Conservation (phyloP, 2,888 invertebrate species). For the Dasypogon diadema region DNA sequence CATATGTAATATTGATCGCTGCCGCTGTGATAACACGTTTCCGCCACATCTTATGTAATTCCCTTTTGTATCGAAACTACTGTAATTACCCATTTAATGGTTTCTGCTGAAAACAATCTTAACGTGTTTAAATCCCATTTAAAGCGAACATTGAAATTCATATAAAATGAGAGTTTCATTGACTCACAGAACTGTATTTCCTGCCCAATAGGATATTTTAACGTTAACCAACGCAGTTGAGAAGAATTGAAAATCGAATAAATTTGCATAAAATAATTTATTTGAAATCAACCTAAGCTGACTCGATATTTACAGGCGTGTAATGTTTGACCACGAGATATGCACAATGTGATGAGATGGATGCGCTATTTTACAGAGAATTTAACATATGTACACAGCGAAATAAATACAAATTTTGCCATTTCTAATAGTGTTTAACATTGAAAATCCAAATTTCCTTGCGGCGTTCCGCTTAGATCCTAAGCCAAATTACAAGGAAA, state of each 20-base stretch:
- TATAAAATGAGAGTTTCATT: no score
- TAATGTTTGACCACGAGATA: slow-evolving; percentile 53
- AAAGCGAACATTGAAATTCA: no score
- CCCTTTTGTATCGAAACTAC: no score
- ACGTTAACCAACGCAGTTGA: no score
- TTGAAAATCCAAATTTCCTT: slow-evolving; percentile 38
- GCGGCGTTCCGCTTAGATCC: not conserved
- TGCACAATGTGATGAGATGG: slow-evolving; percentile 45
- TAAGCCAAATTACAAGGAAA: slow-evolving; percentile 7
- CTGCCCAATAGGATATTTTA: no score
- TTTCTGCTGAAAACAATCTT: no score
- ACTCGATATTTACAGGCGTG: slow-evolving; percentile 53
- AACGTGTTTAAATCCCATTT: no score
- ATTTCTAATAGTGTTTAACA: slow-evolving; percentile 13
- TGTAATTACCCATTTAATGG: no score
- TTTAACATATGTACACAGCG: slow-evolving; percentile 30
- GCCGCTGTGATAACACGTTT: no score
- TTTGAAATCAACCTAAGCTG: slow-evolving; percentile 52
- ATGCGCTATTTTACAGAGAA: slow-evolving; percentile 17
- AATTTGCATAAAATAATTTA: slow-evolving; percentile 56
- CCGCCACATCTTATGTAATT: no score
- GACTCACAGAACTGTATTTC: no score
- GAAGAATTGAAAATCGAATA: not conserved
- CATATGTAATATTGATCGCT: no score
- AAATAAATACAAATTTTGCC: slow-evolving; percentile 30